Base-by-base conservation (phyloP, 2,888 invertebrate species). In the Teinopalpus imperialis region DNA sequence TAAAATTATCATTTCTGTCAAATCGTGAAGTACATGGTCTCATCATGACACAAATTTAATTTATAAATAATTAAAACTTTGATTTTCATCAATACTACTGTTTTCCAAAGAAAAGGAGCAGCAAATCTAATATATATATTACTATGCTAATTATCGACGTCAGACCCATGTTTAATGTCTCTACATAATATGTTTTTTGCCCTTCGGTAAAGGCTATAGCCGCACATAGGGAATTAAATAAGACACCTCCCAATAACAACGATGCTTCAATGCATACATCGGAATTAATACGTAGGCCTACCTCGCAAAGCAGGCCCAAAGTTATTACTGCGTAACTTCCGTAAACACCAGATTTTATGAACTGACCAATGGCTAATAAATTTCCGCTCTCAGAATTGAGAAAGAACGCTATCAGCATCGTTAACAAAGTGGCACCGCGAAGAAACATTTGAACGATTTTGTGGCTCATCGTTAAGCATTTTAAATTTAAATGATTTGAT, bases 231-330 rank as follows among this genome's bases (percentile, higher is more conserved):
- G 65, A 0, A 47, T 69, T 72, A 0, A 74, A 48, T 6, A 59
- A 0, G 1, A 65, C 51, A 0, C 67, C 75, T 8, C 49, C 27
- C 1, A 54, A 10, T 4, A 77, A 49, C n/a, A 73, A 66, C 1
- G 49, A 42, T 4, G 32, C 39, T 43, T 66, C 69, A n/a, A 74
- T 46, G 12, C 59, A 57, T 18, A 51, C 48, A 34, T 74, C 63
- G 1, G 66, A 50, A 0, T 51, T 1, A 1, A 66, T 27, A 1
- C 55, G 44, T 1, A 82, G 43, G 2, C 67, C 77, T 2, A 61
- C 63, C 51, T 82, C 78, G 1, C 79, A 21, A 2, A 80, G 49
- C 12, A 81, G 63, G 1, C 79, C 81, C 1, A 79, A 43, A 1
- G 64, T 59, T 1, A 77, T 40, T 1, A 74, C 44, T 0, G 60